Conservation (phyloP, 2,113 vertebrate species). For the Coptodon rendalli region DNA sequence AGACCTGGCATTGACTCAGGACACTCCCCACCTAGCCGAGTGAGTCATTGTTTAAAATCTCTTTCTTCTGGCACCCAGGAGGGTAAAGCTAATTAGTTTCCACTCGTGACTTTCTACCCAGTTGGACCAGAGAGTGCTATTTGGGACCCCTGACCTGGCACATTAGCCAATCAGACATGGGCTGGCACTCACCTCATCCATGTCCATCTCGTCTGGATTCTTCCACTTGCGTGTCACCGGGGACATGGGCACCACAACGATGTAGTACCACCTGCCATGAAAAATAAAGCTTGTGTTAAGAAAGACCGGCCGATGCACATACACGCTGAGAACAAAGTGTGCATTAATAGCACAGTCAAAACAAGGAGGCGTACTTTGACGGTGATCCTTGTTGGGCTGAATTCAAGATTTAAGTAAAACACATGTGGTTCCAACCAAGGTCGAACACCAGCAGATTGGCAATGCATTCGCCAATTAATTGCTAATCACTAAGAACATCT, state of each 20-base stretch:
- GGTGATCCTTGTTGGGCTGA: neutral
- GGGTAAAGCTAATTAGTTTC: constrained; percentile 50
- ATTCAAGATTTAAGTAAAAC: constrained; percentile 20
- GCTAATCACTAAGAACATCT: constrained; percentile 66
- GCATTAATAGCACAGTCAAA: constrained; percentile 8
- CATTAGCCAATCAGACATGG: constrained; percentile 39
- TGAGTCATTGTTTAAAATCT: constrained; percentile 47
- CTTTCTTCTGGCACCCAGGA: constrained; percentile 8
- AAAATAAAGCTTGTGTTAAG: constrained; percentile 19
- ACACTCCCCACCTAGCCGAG: constrained; percentile 7
- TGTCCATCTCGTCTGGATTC: constrained; percentile 91
- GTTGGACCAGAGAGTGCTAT: constrained; percentile 35
- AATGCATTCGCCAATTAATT: constrained; percentile 56
- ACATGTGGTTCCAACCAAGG: constrained; percentile 31
- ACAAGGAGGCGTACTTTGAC: neutral
- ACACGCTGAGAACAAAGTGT: constrained; percentile 11
- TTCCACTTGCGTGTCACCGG: constrained; percentile 70
- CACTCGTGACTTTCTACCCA: constrained; percentile 33
- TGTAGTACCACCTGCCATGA: constrained; percentile 90
- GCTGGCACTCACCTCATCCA: constrained; percentile 82
- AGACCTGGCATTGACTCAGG: constrained; percentile 35
- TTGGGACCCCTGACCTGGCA: constrained; percentile 22
- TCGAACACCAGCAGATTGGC: constrained; percentile 46
- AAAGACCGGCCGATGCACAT: neutral
- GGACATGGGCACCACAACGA: constrained; percentile 88